phyloP scores from a whole-genome alignment of 2,113 vertebrate species.

The Narcine bancroftii region DNA sequence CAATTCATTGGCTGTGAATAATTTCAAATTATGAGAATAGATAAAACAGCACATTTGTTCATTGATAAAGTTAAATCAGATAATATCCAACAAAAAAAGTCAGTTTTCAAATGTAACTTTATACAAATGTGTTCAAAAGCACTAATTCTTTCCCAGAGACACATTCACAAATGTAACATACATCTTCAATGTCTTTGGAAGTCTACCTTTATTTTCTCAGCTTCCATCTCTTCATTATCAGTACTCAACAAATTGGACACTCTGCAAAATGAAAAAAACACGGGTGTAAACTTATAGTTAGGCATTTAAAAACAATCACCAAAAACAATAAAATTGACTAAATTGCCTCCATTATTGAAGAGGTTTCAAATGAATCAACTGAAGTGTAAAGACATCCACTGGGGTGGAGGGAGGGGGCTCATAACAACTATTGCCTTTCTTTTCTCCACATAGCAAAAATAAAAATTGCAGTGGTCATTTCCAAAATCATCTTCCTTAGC shows the following conservation, averaged over 20 bases:
- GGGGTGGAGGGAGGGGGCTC: too few species aligned
- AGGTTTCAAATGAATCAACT: not conserved
- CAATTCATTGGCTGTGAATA: not conserved
- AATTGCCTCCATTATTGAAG: not conserved
- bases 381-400: not conserved
- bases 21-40: constrained; percentile 31
- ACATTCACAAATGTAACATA: not conserved
- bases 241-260: constrained; percentile 62
- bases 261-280: constrained; percentile 47
- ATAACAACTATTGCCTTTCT: not conserved
- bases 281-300: not conserved
- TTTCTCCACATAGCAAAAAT: too few species aligned
- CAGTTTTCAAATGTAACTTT: not conserved
- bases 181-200: constrained; percentile 26
- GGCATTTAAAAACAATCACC: not conserved
- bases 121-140: not conserved
- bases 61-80: not conserved
- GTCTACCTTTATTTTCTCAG: constrained; percentile 70
- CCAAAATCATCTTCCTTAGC: too few species aligned
- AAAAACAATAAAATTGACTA: not conserved
- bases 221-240: constrained; percentile 60
- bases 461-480: too few species aligned
- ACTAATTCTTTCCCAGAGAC: not conserved
- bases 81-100: not conserved
- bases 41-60: not conserved